Conservation (phyloP, 2,113 vertebrate genomes). For the Platycercus adscitus region DNA sequence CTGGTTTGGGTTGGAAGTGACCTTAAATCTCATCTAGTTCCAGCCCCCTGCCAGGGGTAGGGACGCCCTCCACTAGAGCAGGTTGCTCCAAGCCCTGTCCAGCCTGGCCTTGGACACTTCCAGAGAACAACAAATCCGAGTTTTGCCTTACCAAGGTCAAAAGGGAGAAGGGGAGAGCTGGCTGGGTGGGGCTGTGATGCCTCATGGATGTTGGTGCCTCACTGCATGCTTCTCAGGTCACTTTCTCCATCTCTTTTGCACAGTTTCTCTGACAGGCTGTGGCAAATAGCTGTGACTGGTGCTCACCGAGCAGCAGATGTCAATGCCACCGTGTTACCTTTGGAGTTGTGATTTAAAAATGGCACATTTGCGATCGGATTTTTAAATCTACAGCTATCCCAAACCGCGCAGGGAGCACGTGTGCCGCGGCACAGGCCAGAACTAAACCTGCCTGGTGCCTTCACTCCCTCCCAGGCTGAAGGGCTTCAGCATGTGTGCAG, state of each 20-base stretch:
- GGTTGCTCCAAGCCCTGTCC: neutral
- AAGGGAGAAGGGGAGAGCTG: neutral
- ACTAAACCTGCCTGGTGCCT: neutral
- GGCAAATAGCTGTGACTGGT: neutral
- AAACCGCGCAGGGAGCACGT: no score
- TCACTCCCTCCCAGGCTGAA: neutral
- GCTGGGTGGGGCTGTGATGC: neutral
- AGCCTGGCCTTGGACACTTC: neutral
- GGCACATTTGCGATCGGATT: neutral
- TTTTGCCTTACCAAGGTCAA: neutral
- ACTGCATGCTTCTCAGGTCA: neutral
- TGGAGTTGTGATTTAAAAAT: neutral
- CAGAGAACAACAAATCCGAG: neutral
- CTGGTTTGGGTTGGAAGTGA: neutral
- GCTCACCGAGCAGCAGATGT: fast-evolving
- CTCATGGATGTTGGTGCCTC: neutral
- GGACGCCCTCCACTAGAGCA: neutral
- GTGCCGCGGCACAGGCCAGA: neutral
- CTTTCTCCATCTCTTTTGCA: neutral
- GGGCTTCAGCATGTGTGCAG: neutral
- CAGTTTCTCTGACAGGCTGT: neutral
- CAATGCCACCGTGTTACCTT: no score
- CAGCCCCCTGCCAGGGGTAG: neutral
- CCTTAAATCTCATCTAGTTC: neutral
- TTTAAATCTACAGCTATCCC: neutral